phyloP scores from a whole-genome alignment of 2,113 vertebrate genomes.

The Scartelaos histophorus region DNA sequence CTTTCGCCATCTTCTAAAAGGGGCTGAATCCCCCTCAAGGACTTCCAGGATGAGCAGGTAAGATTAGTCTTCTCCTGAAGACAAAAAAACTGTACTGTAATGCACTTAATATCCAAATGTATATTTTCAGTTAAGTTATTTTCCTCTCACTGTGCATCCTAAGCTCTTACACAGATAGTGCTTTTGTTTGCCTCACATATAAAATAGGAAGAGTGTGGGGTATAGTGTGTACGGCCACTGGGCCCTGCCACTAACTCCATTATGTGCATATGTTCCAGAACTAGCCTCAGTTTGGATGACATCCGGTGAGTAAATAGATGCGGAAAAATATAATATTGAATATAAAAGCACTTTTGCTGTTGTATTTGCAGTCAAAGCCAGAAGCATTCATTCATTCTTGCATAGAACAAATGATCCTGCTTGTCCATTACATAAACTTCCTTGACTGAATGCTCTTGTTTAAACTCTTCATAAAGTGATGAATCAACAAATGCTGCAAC shows the following conservation, averaged over 20 bases:
- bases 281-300: slow-evolving; percentile 99
- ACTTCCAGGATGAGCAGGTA: slow-evolving; percentile 94
- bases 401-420: background rate
- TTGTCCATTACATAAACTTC: background rate
- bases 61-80: slow-evolving; percentile 22
- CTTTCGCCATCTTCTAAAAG: slow-evolving; percentile 92
- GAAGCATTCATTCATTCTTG: background rate
- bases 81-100: background rate
- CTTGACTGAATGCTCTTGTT: background rate
- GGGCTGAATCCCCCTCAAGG: slow-evolving; percentile 92
- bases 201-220: slow-evolving; percentile 33
- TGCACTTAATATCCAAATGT: background rate
- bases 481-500: background rate
- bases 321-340: background rate
- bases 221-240: slow-evolving; percentile 62
- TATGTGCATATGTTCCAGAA: slow-evolving; percentile 94
- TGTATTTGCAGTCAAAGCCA: background rate
- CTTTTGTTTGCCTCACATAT: background rate
- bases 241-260: slow-evolving; percentile 77
- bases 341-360: background rate
- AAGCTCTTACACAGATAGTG: background rate
- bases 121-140: background rate
- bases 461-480: background rate
- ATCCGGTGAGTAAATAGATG: slow-evolving; percentile 88
- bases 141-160: background rate